These are phyloP conservation scores for Hydrolagus affinis DNA, from an alignment of 2,113 vertebrate genomes.

Conservation along the genomic window DNA sequence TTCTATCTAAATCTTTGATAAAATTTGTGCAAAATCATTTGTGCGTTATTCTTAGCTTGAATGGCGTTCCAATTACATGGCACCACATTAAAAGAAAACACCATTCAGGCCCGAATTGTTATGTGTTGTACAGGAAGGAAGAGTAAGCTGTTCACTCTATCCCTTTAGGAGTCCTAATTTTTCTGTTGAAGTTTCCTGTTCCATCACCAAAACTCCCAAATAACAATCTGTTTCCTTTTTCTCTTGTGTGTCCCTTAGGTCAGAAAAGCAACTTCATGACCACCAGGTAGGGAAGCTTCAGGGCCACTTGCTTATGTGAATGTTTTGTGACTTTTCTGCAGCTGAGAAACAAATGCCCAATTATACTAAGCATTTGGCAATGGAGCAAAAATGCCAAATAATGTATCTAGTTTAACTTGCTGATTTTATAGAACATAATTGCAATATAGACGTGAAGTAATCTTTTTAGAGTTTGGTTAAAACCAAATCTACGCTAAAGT, in stretches of 20 bases:
- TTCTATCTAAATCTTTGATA: neutral
- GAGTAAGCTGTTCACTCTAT: neutral
- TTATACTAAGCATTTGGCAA: neutral
- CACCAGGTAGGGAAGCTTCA: conserved; percentile 73
- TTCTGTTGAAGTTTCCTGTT: neutral
- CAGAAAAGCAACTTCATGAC: conserved; percentile 94
- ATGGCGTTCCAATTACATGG: neutral
- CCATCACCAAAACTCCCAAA: conserved; percentile 11
- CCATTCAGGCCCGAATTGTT: neutral
- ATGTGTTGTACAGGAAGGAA: neutral
- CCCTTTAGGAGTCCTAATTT: neutral
- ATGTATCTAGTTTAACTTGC: neutral
- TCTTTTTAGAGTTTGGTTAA: too few relatives aligned
- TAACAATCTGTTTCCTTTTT: conserved; percentile 38
- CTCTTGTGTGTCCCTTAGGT: conserved; percentile 57
- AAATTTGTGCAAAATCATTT: neutral
- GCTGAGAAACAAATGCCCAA: neutral
- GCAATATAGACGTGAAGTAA: too few relatives aligned
- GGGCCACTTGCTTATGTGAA: neutral
- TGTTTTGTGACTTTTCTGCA: too few relatives aligned
- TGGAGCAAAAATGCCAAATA: neutral
- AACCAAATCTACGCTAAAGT: too few relatives aligned
- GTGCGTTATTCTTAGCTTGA: neutral
- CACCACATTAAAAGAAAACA: neutral
- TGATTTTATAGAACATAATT: neutral